phyloP scores from a whole-genome alignment of 2,888 invertebrate genomes.

The Drosophila histrio region DNA sequence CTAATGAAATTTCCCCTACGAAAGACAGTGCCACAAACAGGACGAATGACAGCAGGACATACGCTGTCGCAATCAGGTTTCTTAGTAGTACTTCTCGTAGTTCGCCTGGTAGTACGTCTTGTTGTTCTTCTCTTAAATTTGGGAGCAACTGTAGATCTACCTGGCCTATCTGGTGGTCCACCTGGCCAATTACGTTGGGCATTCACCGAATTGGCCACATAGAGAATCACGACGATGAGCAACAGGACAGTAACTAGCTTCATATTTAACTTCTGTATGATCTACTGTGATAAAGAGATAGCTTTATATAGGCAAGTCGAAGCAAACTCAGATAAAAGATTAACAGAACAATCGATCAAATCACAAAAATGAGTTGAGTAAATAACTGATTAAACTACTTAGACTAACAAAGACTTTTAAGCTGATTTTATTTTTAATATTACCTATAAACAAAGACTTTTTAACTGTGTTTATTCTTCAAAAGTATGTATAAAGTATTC shows the following conservation, averaged over 20 bases:
- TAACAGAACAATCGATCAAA: not conserved
- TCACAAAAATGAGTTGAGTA: not conserved
- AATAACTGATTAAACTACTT: not conserved
- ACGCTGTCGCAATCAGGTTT: not conserved
- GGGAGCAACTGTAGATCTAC: too few species aligned
- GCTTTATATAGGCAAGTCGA: not conserved
- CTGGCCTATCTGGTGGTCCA: not conserved
- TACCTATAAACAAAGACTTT: not conserved
- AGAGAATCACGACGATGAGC: not conserved
- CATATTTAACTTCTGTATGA: not conserved
- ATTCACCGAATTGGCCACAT: conserved; percentile 1
- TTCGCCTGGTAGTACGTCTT: not conserved
- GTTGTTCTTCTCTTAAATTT: too few species aligned
- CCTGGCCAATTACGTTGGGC: not conserved
- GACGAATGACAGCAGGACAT: not conserved
- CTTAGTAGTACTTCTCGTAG: not conserved
- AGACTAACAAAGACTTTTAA: not conserved
- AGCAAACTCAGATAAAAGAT: not conserved
- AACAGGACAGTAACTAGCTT: conserved; percentile 6
- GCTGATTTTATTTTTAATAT: not conserved
- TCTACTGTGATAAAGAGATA: not conserved
- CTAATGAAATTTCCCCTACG: not conserved
- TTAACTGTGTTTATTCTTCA: not conserved
- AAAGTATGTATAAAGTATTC: not conserved
- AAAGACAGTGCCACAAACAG: conserved; percentile 3